Percentiles rank a stretch among this genome's conserved stretches.
Evolutionary conservation across 2,113 vertebrate genomes (phyloP).

Genomic region (Sinocyclocheilus anophthalmus): DNA sequence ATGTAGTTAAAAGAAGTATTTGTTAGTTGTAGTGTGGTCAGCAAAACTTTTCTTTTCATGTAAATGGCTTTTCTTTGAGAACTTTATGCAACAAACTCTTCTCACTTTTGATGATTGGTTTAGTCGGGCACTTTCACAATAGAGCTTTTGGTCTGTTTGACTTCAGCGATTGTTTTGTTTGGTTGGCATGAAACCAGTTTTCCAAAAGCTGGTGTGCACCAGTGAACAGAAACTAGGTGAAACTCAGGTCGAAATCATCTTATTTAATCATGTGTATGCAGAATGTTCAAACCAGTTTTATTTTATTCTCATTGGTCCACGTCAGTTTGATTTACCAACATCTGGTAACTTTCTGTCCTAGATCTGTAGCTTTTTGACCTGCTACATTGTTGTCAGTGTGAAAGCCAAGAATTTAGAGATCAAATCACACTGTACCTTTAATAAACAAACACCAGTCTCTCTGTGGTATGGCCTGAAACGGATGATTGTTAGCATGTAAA

Average conservation of each 20-base stretch:
- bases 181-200: background rate
- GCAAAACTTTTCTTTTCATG: constrained; percentile 38
- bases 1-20: background rate
- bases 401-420: constrained; percentile 13
- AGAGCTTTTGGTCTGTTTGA: background rate
- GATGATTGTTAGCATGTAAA: constrained; percentile 22
- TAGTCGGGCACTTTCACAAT: background rate
- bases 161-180: background rate
- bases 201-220: background rate
- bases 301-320: background rate
- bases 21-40: background rate
- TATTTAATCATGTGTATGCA: too few species aligned
- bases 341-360: background rate
- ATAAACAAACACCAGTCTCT: background rate
- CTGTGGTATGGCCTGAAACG: background rate
- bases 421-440: constrained; percentile 1
- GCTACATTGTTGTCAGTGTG: background rate
- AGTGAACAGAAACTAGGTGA: background rate
- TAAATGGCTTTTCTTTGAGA: background rate
- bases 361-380: background rate
- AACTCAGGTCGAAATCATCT: background rate
- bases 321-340: background rate
- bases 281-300: background rate
- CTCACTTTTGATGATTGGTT: background rate
- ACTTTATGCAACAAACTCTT: background rate